Conservation (phyloP, 2,797 vertebrate genomes). For the Lepilemur ruficaudatus region DNA sequence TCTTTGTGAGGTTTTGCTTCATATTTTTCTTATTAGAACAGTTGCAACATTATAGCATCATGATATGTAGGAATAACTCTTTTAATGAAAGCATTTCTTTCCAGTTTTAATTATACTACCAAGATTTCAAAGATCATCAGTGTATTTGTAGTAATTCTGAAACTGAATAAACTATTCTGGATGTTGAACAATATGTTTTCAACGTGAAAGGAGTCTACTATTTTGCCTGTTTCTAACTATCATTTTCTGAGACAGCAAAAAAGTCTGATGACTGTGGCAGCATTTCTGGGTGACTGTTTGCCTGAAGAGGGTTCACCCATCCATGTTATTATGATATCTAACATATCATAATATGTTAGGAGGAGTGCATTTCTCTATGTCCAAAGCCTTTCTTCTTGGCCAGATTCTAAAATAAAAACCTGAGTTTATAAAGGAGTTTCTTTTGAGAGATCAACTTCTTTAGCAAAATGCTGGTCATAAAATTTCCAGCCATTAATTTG, state of each 20-base stretch:
- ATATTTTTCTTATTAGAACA: not conserved
- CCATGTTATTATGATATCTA: not conserved
- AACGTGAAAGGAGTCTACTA: not conserved
- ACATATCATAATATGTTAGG: not conserved
- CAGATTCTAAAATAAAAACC: conserved; percentile 36
- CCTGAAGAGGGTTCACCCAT: not conserved
- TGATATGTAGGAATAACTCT: not conserved
- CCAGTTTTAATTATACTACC: not conserved
- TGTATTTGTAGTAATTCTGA: not conserved
- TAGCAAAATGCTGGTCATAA: not conserved
- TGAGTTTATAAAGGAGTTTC: not conserved
- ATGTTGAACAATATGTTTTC: not conserved
- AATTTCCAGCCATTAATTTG: not conserved
- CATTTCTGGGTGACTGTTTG: not conserved
- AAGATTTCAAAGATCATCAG: conserved; percentile 4
- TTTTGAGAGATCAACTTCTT: not conserved
- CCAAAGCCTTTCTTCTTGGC: not conserved
- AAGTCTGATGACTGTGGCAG: not conserved
- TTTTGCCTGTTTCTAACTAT: not conserved
- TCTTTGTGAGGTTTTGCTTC: not conserved
- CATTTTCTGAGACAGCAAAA: not conserved
- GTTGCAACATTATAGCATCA: not conserved
- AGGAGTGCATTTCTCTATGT: not conserved
- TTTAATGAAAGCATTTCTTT: not conserved
- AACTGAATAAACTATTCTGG: not conserved